Conservation (phyloP, 2,113 vertebrate species). For the Megaceryle maxima region DNA sequence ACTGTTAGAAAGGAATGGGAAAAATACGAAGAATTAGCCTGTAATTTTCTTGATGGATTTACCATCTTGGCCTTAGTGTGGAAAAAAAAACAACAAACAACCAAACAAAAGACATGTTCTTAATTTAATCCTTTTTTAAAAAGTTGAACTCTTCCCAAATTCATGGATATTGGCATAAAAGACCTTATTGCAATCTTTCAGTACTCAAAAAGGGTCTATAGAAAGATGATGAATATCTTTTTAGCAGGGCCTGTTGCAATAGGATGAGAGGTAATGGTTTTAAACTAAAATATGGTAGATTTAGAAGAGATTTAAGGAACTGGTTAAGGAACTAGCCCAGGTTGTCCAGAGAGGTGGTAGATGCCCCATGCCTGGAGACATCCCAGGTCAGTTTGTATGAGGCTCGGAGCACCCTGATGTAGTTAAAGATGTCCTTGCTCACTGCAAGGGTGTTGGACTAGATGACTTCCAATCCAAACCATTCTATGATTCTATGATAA, state of each 20-base stretch:
- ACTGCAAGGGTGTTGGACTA: no score
- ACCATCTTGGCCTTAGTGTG: background rate
- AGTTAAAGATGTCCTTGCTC: no score
- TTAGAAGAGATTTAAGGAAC: background rate
- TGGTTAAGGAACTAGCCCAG: background rate
- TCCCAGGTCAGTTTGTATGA: no score
- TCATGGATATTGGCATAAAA: background rate
- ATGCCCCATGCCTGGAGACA: no score
- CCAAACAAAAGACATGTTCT: background rate
- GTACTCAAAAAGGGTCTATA: background rate
- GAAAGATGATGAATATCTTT: background rate
- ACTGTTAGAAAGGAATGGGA: background rate
- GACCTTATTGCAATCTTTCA: background rate
- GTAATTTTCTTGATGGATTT: background rate
- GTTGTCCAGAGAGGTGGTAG: no score
- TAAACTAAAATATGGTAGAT: background rate
- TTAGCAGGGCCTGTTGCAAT: background rate
- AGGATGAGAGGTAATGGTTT: background rate
- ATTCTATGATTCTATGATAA: no score
- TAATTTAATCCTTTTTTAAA: background rate
- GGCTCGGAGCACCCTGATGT: no score
- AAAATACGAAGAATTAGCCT: background rate
- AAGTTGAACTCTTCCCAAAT: background rate
- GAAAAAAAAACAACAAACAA: rapidly evolving
- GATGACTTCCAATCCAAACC: no score